Conservation (phyloP, 2,888 invertebrate genomes). For the Eupeodes luniger region DNA sequence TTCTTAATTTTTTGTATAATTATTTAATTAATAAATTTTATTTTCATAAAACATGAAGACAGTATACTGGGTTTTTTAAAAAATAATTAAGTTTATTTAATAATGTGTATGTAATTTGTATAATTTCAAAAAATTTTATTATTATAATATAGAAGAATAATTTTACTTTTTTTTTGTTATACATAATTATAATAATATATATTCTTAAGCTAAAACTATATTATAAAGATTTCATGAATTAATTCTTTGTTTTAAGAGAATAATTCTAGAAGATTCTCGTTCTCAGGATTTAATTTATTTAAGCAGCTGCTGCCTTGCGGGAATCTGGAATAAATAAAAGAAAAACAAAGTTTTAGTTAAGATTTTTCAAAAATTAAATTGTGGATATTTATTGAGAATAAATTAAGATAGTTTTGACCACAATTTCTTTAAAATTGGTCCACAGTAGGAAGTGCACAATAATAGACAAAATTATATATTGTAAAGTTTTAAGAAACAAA, state of each 20-base stretch:
- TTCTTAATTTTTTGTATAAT: slow-evolving; percentile 22
- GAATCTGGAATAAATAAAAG: slow-evolving; percentile 48
- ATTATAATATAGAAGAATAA: slow-evolving; percentile 43
- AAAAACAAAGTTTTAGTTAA: not conserved
- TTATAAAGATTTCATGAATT: slow-evolving; percentile 55
- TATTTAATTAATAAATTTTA: slow-evolving; percentile 24
- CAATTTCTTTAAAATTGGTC: no score
- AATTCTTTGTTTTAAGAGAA: slow-evolving; percentile 31
- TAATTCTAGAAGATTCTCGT: slow-evolving; percentile 25
- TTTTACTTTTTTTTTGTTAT: slow-evolving; percentile 13
- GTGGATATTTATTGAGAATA: no score
- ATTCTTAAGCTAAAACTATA: slow-evolving; percentile 57
- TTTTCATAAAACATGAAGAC: slow-evolving; percentile 55
- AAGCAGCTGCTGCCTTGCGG: slow-evolving; percentile 67
- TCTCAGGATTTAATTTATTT: slow-evolving; percentile 43
- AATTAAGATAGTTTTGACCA: no score
- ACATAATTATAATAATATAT: slow-evolving; percentile 24
- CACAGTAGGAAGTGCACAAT: no score
- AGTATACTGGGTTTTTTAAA: slow-evolving; percentile 29
- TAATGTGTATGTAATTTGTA: slow-evolving; percentile 1
- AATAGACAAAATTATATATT: not conserved
- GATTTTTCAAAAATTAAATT: not conserved
- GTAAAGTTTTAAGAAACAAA: no score
- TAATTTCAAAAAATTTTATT: slow-evolving; percentile 31
- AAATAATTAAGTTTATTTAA: slow-evolving; percentile 28